Base-by-base conservation (phyloP, 2,113 vertebrate species). In the Triplophysa siluroides region DNA sequence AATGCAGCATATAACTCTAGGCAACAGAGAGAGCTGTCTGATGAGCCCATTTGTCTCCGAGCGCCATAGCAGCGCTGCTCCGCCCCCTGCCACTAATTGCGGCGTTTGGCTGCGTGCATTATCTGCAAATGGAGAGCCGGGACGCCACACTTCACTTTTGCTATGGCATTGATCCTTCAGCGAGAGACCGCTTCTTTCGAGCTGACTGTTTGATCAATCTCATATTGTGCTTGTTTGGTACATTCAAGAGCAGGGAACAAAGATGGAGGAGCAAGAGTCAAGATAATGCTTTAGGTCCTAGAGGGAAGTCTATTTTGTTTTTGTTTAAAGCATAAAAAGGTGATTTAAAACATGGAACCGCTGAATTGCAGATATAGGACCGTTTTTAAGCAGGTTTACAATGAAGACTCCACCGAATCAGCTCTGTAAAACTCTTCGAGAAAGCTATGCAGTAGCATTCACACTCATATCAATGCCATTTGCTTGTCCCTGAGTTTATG, bases 1-100 rank as follows among this genome's bases (percentile, higher is more conserved):
- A 58, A 69, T 78, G 80, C 80, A 65, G 58, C 12, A 54, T 73
- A 18, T 63, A 26, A 65, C n/a, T 71, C 29, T 56, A 56, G 58
- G 80, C 66, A 43, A 43, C 68, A 60, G 58, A 70, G 29, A 58
- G 69, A 60, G 18, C 41, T 64, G 76, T 73, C 76, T 78, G 78
- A 80, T 80, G 78, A 80, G 69, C 61, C 69, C 56, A 78, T 83
- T 72, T 41, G 76, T 65, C 78, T 66, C 69, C 2, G 63, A 83
- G 76, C 41, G 5, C 76, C 60, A 58, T 4, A 43, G 68, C 60
- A 73, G 73, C 73, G 19, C 72, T 12, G 13, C 56, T 76, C 73
- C 73, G 24, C 58, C 73, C 69, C 26, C 54, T 67, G 19, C 38
- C 76, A 61, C 76, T 78, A 83, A 83, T 83, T 83, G 81, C 76